phyloP scores from a whole-genome alignment of 2,888 invertebrate species.

The Lottia scabra region DNA sequence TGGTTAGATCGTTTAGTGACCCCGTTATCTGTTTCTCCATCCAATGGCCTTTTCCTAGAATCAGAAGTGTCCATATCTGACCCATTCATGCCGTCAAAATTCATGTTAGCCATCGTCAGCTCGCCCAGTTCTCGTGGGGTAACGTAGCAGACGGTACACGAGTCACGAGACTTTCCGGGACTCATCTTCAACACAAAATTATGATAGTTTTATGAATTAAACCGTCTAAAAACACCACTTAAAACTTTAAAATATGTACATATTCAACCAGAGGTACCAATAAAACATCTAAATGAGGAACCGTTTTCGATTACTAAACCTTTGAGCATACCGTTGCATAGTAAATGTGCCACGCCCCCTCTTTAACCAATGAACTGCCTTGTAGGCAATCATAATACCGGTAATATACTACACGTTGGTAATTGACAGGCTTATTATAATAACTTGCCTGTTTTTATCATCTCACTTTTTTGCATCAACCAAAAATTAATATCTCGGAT shows the following conservation, averaged over 20 bases:
- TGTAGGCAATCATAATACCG: no score
- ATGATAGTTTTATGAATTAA: background rate
- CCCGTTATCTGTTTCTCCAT: slow-evolving; percentile 67
- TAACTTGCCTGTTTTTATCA: no score
- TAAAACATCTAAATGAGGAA: background rate
- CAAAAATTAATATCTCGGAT: no score
- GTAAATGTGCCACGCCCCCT: slow-evolving; percentile 2
- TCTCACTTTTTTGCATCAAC: no score
- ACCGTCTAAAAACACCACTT: background rate
- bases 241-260: background rate
- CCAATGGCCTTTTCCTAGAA: slow-evolving; percentile 68
- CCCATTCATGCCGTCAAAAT: slow-evolving; percentile 65
- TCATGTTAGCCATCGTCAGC: slow-evolving; percentile 61
- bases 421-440: no score
- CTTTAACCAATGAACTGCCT: background rate
- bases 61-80: slow-evolving; percentile 66
- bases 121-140: slow-evolving; percentile 66
- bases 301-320: background rate
- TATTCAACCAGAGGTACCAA: no score
- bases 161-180: slow-evolving; percentile 50
- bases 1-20: slow-evolving; percentile 68
- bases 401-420: no score
- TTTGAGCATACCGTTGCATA: background rate
- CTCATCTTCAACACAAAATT: slow-evolving; percentile 17
- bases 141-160: slow-evolving; percentile 49